Base-by-base conservation (phyloP, 2,113 vertebrate species). In the Oenanthe melanoleuca region DNA sequence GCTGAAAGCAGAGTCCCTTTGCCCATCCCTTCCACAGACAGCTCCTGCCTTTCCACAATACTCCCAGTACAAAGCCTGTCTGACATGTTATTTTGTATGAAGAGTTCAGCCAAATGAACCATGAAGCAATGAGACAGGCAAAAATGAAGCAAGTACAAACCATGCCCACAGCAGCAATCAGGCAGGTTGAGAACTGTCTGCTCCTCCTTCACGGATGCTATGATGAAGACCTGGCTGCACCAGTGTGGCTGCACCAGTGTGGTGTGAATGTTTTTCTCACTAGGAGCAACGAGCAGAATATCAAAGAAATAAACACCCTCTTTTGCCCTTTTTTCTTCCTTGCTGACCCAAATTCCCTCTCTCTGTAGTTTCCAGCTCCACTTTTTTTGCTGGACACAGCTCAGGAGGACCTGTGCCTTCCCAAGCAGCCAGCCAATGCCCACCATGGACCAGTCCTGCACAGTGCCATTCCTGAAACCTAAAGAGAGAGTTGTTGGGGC, bases 151-250 rank as follows among this genome's bases (percentile, higher is more conserved):
- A 95, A 93, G 88, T 86, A 80, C 72, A 91, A 86, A 95, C 75
- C n/a, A 3, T 86, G 92, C 86, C 79, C 64, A 88, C 50, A 93
- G 86, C 86, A 81, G 71, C 86, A 89, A 67, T 59, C 93, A 84
- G 83, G 37, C 95, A 97, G 88, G 95, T 95, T 95, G 75, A 74
- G 92, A 97, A 91, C 47, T 95, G 91, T 18, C 75, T 97, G 79
- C 67, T 88, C 53, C 86, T 85, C 65, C 75, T 81, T 84, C 80
- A 24, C 8, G 15, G 86, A 84, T 0, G 4, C 60, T 56, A 37
- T 81, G 80, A 93, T 1, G 12, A 93, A 90, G 86, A 49, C 26
- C 16, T 3, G 1, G 40, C 42, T 88, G 60, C 57, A 88, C 22
- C 23, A 47, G 59, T 0, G 0, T 3, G 0, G n/a, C 55, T 78